Evolutionary conservation across 1,140 invertebrate species (phyloP), one percentile per base, ranked within the genome.

Genomic region (Gyrodactylus bullatarudis): DNA sequence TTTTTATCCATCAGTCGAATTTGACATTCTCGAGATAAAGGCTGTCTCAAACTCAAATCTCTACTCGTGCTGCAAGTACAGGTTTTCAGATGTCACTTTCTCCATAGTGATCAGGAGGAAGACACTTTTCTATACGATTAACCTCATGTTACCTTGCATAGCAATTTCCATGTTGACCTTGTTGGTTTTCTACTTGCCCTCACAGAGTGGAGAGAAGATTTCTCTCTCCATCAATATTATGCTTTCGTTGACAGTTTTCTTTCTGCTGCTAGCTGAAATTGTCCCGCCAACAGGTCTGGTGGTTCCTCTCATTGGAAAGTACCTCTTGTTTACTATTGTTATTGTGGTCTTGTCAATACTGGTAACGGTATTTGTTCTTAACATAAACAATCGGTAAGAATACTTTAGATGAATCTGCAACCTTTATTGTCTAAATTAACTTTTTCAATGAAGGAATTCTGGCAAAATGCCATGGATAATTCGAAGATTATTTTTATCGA

Each of bases 171-270:
- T 96, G 82, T 85, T 98, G 72, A 95, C 94, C 0, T 90, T 96
- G 20, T 85, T 98, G 69, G 93, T 93, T 21, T 98, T 98, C 84
- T 98, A 98, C 81, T 83, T 98, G 77, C 94, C 94, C 70, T 95
- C 91, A 21, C 92, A 96, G 82, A 92, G 89, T 79, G 92, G 91
- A 75, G 93, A 97, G 83, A 95, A 97, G 85, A 91, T 97, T 77
- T 95, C 92, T 70, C 84, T 99, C 75, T 95, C 91, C 74, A 98
- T 98, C 80, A 97, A 92, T 68, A 98, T 98, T 82, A 86, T 99
- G 76, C 92, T 98, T 83, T 95, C 92, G 81, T 87, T 99, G 77
- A 93, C 95, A 83, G 92, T 99, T 84, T 99, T 98, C 85, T 98
- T 98, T 84, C 85, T 98, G 26, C 84, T 99, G 79, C 87, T 99